Evolutionary conservation across 2,888 invertebrate genomes (phyloP).

Genomic region (Cheilosia vulpina): DNA sequence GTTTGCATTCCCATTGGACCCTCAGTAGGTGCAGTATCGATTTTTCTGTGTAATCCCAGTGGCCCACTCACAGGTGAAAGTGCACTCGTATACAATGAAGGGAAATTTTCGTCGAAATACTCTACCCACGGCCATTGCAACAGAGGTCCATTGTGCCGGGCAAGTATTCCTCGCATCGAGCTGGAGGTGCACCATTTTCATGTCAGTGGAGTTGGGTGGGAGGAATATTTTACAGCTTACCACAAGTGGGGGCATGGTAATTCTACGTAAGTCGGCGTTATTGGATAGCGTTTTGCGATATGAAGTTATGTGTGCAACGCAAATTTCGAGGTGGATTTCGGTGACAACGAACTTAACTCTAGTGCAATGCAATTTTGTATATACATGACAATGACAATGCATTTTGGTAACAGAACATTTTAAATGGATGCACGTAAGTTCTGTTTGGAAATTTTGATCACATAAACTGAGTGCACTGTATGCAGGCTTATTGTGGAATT

Average conservation of each 20-base stretch:
- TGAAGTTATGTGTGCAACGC: constrained; percentile 55
- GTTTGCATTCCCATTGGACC: no score
- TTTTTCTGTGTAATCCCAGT: no score
- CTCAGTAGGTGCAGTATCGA: no score
- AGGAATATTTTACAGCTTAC: constrained; percentile 28
- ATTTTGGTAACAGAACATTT: neutral
- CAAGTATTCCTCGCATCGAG: neutral
- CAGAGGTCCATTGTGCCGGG: neutral
- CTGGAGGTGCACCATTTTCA: neutral
- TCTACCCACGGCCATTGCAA: constrained; percentile 21
- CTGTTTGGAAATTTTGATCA: neutral
- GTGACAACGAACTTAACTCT: constrained; percentile 33
- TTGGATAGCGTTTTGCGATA: constrained; percentile 62
- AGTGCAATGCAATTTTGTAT: neutral
- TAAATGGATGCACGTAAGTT: constrained; percentile 1
- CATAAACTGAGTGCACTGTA: neutral
- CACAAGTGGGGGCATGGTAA: constrained; percentile 30
- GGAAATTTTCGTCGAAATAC: no score
- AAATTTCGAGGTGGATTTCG: constrained; percentile 51
- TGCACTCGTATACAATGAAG: no score
- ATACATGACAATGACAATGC: neutral
- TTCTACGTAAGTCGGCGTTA: constrained; percentile 37
- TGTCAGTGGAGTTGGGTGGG: neutral
- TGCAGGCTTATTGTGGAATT: no score
- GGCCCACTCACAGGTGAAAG: no score